phyloP scores from a whole-genome alignment of 2,888 invertebrate genomes.

The Protodeltote pygarga region DNA sequence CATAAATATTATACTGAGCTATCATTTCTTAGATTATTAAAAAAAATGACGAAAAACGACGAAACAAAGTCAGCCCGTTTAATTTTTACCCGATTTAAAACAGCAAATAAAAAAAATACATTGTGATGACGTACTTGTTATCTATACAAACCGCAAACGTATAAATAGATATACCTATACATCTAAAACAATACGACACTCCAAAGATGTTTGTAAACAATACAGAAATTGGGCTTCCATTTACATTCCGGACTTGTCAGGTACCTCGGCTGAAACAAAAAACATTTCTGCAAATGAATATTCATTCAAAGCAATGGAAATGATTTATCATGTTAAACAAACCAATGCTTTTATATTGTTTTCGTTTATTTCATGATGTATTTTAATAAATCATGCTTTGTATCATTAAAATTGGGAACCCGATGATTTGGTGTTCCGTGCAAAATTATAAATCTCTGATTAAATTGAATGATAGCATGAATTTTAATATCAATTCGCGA shows the following conservation, averaged over 20 bases:
- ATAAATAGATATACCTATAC: slow-evolving; percentile 1
- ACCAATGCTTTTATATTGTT: slow-evolving; percentile 30
- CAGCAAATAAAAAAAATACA: too few species aligned
- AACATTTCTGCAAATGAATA: slow-evolving; percentile 61
- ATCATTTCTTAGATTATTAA: too few species aligned
- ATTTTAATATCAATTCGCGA: too few species aligned
- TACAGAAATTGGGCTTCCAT: slow-evolving; percentile 39
- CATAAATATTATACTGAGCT: too few species aligned
- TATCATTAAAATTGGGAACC: slow-evolving; percentile 3
- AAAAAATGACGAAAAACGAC: too few species aligned
- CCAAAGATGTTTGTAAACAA: slow-evolving; percentile 46
- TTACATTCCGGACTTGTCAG: slow-evolving; percentile 42
- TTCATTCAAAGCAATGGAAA: slow-evolving; percentile 60
- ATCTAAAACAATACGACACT: slow-evolving; percentile 20
- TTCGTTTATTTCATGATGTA: slow-evolving; percentile 26
- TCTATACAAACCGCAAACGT: slow-evolving; percentile 1
- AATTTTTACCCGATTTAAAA: too few species aligned
- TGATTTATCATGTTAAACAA: slow-evolving; percentile 60
- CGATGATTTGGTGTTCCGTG: slow-evolving; percentile 3
- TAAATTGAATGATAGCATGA: neutral
- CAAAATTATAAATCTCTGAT: too few species aligned
- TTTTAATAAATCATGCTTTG: slow-evolving; percentile 30
- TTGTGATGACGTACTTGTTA: too few species aligned
- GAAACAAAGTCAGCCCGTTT: too few species aligned
- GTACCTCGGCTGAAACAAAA: slow-evolving; percentile 40